Base-by-base conservation (phyloP, 2,113 vertebrate genomes). In the Columba livia region DNA sequence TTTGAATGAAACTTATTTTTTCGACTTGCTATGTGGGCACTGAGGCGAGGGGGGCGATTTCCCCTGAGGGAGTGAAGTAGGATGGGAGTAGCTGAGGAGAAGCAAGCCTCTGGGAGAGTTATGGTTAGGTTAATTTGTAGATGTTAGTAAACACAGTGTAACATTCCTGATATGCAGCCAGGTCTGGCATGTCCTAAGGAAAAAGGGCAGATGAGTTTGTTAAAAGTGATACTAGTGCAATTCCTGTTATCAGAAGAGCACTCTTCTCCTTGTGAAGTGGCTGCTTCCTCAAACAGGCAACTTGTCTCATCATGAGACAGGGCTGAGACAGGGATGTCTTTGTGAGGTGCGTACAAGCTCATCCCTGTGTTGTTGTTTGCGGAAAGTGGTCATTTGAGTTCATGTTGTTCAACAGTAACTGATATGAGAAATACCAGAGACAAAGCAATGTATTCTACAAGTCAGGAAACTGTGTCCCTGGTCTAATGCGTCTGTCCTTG, bases 221-320 rank as follows among this genome's bases (percentile, higher is more conserved):
- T 80, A 38, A 90, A 53, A 95, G 72, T 0, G 4, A 78, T 91
- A 86, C 60, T 32, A 23, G 15, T 21, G 34, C 32, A 78, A 88
- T 95, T 96, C 88, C 85, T 85, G 23, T 94, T 89, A 64, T 12
- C 57, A 74, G 78, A 85, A 83, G 38, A 73, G 72, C 6, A 1
- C 29, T 94, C 71, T 96, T 95, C 90, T 83, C 81, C 79, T 91
- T 93, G 50, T 56, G 60, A 93, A 88, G 58, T 56, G 51, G 9
- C 91, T 74, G 56, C 93, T 97, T 97, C 95, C 85, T 96, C 91
- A 82, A 95, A 89, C 28, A 40, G 47, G 26, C 29, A 34, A 3
- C 18, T 89, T 85, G 47, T 70, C 2, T 66, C 6, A 0, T 79
- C 65, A 28, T 36, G 66, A 82, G 64, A 34, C 18, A 9, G 40